Percentiles rank a stretch among this genome's conserved stretches.
Conservation (phyloP, 2,113 vertebrate genomes). For the Myiagra hebetior region DNA sequence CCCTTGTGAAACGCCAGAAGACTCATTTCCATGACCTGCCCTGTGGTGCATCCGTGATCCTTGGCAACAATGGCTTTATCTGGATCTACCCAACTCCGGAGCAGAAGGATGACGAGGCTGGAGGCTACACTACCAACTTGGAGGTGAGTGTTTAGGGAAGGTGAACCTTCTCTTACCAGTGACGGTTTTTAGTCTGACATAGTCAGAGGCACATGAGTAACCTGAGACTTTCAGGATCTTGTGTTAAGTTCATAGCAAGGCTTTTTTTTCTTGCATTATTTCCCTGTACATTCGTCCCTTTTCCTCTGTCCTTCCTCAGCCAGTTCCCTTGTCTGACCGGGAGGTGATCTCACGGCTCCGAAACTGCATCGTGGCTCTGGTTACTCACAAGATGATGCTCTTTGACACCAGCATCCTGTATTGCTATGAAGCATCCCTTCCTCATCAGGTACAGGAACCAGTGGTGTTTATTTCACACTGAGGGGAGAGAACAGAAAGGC, state of each 20-base stretch:
- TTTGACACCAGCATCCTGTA: constrained; percentile 96
- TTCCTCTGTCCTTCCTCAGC: constrained; percentile 65
- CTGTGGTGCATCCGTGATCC: constrained; percentile 90
- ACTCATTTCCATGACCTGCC: constrained; percentile 95
- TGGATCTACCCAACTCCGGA: constrained; percentile 90
- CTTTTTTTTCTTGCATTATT: not conserved
- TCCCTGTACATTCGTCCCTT: not conserved
- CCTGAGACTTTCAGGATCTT: not conserved
- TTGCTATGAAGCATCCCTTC: constrained; percentile 91
- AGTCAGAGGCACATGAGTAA: not conserved
- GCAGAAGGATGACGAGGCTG: constrained; percentile 87
- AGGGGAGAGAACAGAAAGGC: not conserved
- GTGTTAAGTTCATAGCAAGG: not conserved
- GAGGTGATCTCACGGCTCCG: constrained; percentile 95
- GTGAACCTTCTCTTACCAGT: not conserved
- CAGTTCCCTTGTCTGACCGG: constrained; percentile 83
- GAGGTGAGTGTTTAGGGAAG: constrained; percentile 76
- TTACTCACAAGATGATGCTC: constrained; percentile 84
- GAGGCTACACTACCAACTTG: constrained; percentile 84
- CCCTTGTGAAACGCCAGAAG: constrained; percentile 93
- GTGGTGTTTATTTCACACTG: not conserved
- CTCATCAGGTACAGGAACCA: constrained; percentile 81
- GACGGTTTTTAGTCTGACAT: not conserved
- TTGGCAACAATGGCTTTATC: constrained; percentile 93
- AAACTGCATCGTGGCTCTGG: constrained; percentile 89